Base-by-base conservation (phyloP, 1,140 invertebrate species). In the Bombus vancouverensis region DNA sequence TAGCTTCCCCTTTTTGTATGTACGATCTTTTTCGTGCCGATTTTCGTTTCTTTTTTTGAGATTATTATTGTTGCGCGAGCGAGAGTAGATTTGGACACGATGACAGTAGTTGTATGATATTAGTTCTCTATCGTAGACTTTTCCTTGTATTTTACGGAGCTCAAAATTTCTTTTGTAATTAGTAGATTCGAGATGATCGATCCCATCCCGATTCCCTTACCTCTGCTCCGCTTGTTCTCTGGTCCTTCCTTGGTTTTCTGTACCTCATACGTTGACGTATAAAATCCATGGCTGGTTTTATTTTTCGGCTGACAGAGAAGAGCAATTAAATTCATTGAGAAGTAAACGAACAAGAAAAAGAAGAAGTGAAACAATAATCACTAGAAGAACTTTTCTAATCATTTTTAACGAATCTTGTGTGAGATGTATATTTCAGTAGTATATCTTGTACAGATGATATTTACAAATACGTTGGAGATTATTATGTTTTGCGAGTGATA, bases 61-160 rank as follows among this genome's bases (percentile, higher is more conserved):
- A 80, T 74, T 85, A 81, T 39, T 39, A 82, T 86, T 84, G 68
- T 81, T 81, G 75, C 88, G 90, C 90, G 83, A 83, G 57, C 84
- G 79, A 89, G 82, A 88, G 80, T 90, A 90, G 81, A 89, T 88
- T 86, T 91, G 86, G 80, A 87, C 87, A 85, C 87, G 90, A 90
- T 89, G 86, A 90, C 88, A 81, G 71, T 91, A 91, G 86, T 76
- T 90, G 91, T 91, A 92, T 88, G 79, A 92, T 92, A 92, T 92
- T 91, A 91, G 85, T 92, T 88, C 79, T 90, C 92, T 89, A 90
- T 77, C 78, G 44, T 92, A 89, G 85, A 89, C 25, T 79, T 79
- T 88, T 89, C 66, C 74, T 83, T 88, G 81, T 88, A 90, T 92
- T 89, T 90, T 90, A 92, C 76, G 83, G 92, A 92, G 91, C 92